phyloP scores from a whole-genome alignment of 2,797 vertebrate species.

The Glossophaga mutica region DNA sequence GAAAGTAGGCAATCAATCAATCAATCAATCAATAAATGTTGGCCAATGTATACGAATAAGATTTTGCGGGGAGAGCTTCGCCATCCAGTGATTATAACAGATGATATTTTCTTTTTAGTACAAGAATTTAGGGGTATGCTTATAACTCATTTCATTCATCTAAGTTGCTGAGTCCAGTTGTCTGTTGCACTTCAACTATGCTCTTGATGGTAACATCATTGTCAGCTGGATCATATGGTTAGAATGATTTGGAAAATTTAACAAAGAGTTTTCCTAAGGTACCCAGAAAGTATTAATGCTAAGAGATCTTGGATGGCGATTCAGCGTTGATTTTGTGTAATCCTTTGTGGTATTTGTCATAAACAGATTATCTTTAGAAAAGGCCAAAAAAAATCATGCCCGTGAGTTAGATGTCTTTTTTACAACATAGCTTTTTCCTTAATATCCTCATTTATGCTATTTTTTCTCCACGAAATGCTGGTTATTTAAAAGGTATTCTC shows the following conservation, averaged over 20 bases:
- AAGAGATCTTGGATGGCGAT: neutral
- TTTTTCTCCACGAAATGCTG: conserved; percentile 67
- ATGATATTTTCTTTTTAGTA: neutral
- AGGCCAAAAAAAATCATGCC: conserved; percentile 44
- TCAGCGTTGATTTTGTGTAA: conserved; percentile 43
- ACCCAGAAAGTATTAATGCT: neutral
- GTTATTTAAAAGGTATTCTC: conserved; percentile 61
- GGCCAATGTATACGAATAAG: accelerated
- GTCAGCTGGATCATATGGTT: neutral
- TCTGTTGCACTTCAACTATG: neutral
- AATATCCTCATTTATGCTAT: conserved; percentile 54
- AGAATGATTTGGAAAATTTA: neutral
- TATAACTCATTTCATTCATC: neutral
- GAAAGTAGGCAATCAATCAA: too few relatives aligned
- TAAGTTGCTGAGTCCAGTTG: neutral
- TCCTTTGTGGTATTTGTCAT: neutral
- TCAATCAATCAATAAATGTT: too few relatives aligned
- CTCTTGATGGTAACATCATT: neutral
- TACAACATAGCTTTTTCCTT: conserved; percentile 58
- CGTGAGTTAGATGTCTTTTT: conserved; percentile 66
- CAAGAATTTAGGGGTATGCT: neutral
- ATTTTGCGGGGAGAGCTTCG: accelerated
- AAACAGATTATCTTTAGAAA: conserved; percentile 46
- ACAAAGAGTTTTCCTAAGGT: neutral
- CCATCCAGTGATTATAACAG: neutral